A percentile compares a stretch with the other conserved stretches of the same genome.
Conservation (phyloP, 2,888 invertebrate genomes). For the Scaptomyza polygonia region DNA sequence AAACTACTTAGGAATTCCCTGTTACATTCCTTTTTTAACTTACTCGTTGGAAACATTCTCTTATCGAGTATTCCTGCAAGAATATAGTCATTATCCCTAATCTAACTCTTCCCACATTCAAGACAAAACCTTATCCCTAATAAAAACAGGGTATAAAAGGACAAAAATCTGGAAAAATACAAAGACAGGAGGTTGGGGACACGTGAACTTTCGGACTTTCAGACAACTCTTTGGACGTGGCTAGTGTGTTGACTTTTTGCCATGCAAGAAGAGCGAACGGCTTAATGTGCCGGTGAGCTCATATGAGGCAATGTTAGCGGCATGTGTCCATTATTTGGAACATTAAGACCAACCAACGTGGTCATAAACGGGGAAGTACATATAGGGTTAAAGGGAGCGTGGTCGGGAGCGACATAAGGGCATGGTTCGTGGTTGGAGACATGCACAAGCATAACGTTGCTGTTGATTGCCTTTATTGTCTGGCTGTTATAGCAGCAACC, state of each 20-base stretch:
- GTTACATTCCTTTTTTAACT: too few species aligned
- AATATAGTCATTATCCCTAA: neutral
- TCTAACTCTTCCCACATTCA: neutral
- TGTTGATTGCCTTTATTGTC: conserved; percentile 73
- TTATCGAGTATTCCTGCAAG: too few species aligned
- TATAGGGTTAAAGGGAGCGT: neutral
- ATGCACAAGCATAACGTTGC: conserved; percentile 34
- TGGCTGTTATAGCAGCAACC: conserved; percentile 55
- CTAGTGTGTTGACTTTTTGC: conserved; percentile 15
- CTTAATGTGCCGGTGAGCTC: conserved; percentile 52
- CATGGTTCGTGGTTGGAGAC: conserved; percentile 11
- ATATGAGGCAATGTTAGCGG: conserved; percentile 36
- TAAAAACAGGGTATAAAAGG: conserved; percentile 9
- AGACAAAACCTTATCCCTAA: conserved; percentile 3
- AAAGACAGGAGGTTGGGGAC: neutral
- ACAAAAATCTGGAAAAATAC: conserved; percentile 21
- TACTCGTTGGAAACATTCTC: too few species aligned
- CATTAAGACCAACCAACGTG: conserved; percentile 49
- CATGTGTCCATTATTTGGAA: conserved; percentile 66
- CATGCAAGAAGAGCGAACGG: conserved; percentile 40
- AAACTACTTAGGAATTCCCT: too few species aligned
- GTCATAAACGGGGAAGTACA: neutral
- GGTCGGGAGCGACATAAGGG: conserved; percentile 3
- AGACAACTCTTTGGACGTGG: conserved; percentile 17
- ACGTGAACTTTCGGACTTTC: neutral